phyloP scores from a whole-genome alignment of 2,113 vertebrate genomes.

The Melanostigma gelatinosum region DNA sequence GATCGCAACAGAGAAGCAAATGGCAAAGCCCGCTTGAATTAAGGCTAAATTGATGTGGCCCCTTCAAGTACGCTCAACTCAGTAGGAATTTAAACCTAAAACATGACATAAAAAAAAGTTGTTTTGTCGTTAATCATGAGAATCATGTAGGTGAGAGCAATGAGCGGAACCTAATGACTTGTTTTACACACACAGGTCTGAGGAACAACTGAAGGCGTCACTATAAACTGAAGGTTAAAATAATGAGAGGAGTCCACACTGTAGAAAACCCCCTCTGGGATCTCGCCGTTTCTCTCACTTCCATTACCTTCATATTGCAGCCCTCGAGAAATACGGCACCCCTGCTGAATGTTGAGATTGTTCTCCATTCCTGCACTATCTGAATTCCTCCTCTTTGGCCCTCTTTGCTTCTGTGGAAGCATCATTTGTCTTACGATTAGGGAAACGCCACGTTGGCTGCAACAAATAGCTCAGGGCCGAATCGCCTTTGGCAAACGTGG shows the following conservation, averaged over 20 bases:
- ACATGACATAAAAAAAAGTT: background rate
- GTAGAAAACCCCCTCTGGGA: background rate
- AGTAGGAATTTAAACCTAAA: background rate
- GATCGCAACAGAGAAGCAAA: conserved; percentile 6
- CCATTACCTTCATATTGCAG: conserved; percentile 23
- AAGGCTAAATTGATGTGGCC: background rate
- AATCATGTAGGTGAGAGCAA: background rate
- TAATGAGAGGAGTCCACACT: background rate
- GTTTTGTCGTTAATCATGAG: background rate
- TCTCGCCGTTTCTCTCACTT: conserved; percentile 17
- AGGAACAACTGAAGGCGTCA: conserved; percentile 1
- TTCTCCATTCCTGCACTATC: background rate
- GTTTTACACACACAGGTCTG: background rate
- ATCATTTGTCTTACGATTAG: background rate
- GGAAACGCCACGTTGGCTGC: background rate
- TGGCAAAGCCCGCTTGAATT: background rate
- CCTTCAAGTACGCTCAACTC: background rate
- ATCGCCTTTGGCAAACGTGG: conserved; percentile 7
- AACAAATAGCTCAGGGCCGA: background rate
- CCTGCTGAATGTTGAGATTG: conserved; percentile 17
- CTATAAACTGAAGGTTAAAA: conserved; percentile 6
- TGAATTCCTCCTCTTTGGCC: background rate
- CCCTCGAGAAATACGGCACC: background rate
- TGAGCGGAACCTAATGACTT: background rate
- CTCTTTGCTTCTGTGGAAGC: background rate